phyloP scores from a whole-genome alignment of 2,113 vertebrate species.

The Proteles cristata region DNA sequence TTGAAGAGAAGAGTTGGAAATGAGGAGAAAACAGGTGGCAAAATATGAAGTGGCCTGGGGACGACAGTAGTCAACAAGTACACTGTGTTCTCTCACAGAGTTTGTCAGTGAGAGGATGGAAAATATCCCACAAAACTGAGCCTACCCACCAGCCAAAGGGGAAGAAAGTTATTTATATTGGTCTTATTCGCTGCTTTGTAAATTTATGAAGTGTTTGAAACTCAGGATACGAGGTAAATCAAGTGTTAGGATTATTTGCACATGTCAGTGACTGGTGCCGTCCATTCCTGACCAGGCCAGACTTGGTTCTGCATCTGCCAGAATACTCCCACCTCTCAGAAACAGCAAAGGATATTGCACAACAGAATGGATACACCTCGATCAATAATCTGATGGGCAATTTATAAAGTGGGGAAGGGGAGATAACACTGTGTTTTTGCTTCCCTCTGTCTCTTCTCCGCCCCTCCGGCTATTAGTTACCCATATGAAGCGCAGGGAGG shows the following conservation, averaged over 20 bases:
- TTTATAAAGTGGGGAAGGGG: not conserved
- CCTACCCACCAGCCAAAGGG: too few relatives aligned
- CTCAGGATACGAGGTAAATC: not conserved
- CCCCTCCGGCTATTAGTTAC: not conserved
- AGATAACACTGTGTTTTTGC: not conserved
- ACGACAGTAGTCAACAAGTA: not conserved
- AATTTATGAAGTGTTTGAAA: not conserved
- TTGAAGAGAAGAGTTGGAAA: not conserved
- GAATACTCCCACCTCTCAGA: not conserved
- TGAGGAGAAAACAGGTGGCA: not conserved
- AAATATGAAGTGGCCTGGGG: not conserved
- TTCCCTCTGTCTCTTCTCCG: not conserved
- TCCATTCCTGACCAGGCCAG: not conserved
- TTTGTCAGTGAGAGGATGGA: not conserved
- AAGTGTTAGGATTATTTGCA: too few relatives aligned
- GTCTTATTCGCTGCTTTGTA: not conserved
- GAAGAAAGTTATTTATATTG: not conserved
- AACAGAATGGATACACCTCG: slow-evolving; percentile 16
- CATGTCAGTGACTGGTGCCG: accelerated
- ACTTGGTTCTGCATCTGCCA: not conserved
- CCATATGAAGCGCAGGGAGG: not conserved
- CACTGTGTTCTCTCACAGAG: not conserved
- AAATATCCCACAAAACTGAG: not conserved
- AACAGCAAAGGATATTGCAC: not conserved
- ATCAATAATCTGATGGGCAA: slow-evolving; percentile 58